phyloP scores from a whole-genome alignment of 2,797 vertebrate species.

The Toxotes lorentzi region DNA sequence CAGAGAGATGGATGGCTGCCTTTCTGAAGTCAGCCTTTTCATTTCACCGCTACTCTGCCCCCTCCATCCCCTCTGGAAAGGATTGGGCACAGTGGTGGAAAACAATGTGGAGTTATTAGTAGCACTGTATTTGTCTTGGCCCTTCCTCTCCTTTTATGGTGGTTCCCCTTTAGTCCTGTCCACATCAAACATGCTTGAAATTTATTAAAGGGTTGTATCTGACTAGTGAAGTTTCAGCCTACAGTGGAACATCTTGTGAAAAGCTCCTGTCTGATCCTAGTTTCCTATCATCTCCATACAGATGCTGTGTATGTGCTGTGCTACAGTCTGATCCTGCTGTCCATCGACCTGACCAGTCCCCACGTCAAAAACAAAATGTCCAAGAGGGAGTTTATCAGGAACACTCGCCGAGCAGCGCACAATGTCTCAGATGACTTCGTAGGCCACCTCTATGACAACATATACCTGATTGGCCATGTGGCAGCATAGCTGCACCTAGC shows the following conservation, averaged over 20 bases:
- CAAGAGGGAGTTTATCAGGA: constrained; percentile 98
- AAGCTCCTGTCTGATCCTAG: neutral
- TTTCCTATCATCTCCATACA: constrained; percentile 62
- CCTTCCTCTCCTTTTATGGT: neutral
- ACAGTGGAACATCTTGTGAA: neutral
- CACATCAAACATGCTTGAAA: neutral
- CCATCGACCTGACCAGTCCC: constrained; percentile 97
- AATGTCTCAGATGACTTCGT: constrained; percentile 99
- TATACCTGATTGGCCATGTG: constrained; percentile 98
- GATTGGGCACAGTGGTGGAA: neutral
- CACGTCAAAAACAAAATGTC: constrained; percentile 99
- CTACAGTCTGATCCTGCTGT: constrained; percentile 99
- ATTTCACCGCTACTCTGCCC: constrained; percentile 5
- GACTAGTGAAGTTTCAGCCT: neutral
- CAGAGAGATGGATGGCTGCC: constrained; percentile 35
- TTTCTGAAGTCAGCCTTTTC: constrained; percentile 11
- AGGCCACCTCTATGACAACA: constrained; percentile 99
- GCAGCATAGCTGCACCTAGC: constrained; percentile 87
- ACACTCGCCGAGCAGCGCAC: constrained; percentile 96
- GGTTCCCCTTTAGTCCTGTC: neutral
- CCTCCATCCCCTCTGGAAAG: neutral
- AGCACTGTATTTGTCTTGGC: neutral
- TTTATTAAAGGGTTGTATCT: neutral
- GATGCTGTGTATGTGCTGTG: constrained; percentile 98
- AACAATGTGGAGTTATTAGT: neutral